Percentiles rank a stretch among this genome's conserved stretches.
phyloP scores from a whole-genome alignment of 2,113 vertebrate species.

The Noctilio leporinus region DNA sequence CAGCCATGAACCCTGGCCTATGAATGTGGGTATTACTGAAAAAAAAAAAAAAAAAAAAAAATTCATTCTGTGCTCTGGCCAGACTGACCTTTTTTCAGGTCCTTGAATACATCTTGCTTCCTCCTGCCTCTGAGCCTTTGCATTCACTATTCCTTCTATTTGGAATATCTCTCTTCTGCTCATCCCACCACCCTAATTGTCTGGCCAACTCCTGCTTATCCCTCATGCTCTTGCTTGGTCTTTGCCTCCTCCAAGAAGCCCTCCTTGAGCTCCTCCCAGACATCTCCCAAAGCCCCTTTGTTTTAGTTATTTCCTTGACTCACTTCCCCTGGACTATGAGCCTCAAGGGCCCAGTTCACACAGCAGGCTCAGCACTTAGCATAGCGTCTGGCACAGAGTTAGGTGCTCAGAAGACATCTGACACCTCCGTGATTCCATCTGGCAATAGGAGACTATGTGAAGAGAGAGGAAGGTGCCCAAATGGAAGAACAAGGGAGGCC shows the following conservation, averaged over 20 bases:
- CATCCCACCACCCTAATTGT: not conserved
- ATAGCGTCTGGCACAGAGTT: not conserved
- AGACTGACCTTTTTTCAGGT: not conserved
- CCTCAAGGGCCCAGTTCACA: accelerated
- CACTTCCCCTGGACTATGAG: not conserved
- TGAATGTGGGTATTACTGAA: not conserved
- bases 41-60: not conserved
- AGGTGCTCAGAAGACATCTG: not conserved
- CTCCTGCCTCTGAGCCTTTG: not conserved
- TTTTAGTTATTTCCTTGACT: not conserved
- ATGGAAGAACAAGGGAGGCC: accelerated
- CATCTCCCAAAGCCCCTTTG: not conserved
- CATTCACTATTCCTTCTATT: not conserved
- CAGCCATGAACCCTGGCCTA: not conserved
- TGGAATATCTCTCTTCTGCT: not conserved
- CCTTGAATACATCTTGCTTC: too few relatives aligned
- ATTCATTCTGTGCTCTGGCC: not conserved
- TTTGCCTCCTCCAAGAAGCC: not conserved
- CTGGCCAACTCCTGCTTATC: not conserved
- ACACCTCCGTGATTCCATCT: not conserved
- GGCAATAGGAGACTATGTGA: accelerated
- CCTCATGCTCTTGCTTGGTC: not conserved
- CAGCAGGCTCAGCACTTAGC: accelerated
- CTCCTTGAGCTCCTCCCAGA: not conserved
- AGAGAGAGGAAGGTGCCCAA: not conserved